Evolutionary conservation across 2,888 invertebrate genomes (phyloP).

Genomic region (Blastobasis adustella): DNA sequence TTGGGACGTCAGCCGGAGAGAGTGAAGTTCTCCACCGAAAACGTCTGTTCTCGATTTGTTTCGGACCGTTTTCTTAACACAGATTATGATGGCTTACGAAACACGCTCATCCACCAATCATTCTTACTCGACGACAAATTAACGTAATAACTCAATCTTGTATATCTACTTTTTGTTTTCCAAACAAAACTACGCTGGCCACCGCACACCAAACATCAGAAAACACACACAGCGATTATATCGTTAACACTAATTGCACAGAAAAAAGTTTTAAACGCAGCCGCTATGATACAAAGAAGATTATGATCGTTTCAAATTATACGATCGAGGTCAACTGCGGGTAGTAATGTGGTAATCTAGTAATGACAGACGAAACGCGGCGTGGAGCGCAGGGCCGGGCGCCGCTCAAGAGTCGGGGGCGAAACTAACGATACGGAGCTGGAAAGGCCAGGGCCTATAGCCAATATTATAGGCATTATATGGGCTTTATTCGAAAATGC

Average conservation of each 20-base stretch:
- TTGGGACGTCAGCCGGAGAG: too few relatives aligned
- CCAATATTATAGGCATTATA: constrained; percentile 69
- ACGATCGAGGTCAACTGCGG: constrained; percentile 21
- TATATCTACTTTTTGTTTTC: neutral
- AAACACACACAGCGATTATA: constrained; percentile 13
- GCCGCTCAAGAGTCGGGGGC: constrained; percentile 44
- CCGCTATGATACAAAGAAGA: constrained; percentile 17
- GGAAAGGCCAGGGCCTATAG: constrained; percentile 45
- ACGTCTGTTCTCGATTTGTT: too few relatives aligned
- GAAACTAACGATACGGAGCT: constrained; percentile 59
- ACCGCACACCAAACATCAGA: constrained; percentile 11
- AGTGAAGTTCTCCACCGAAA: too few relatives aligned
- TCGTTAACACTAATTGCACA: constrained; percentile 20
- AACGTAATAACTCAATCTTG: neutral
- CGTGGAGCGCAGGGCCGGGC: neutral
- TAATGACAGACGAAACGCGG: constrained; percentile 7
- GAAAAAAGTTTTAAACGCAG: constrained; percentile 23
- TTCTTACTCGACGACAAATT: neutral
- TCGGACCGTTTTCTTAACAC: too few relatives aligned
- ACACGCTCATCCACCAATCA: too few relatives aligned
- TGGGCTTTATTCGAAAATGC: constrained; percentile 72
- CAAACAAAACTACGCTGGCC: constrained; percentile 7
- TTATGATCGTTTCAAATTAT: constrained; percentile 21
- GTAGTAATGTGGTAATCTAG: constrained; percentile 1
- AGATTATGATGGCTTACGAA: too few relatives aligned